These are phyloP conservation scores for Arbacia lixula DNA, from an alignment of 53 echinoderm and acorn worm genomes.

Conservation along the genomic window DNA sequence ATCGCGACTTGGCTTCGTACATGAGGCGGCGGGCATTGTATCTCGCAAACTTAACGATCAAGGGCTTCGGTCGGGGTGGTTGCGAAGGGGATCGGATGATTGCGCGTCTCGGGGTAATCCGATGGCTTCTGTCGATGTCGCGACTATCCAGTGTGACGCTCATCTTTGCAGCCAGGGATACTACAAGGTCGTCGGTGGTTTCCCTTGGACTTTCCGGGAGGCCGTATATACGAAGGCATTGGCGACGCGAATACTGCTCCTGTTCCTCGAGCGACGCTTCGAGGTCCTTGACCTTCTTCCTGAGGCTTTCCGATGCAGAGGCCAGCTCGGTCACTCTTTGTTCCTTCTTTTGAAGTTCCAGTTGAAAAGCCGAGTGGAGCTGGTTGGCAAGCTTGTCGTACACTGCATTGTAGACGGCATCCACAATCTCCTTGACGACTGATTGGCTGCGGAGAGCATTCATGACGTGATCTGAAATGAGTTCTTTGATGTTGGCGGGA, in stretches of 20 bases:
- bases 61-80: background rate
- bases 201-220: slow-evolving; percentile 19
- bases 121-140: slow-evolving; percentile 4
- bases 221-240: slow-evolving; percentile 8
- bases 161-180: background rate
- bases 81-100: background rate
- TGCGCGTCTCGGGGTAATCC: slow-evolving; percentile 1
- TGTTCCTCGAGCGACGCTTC: slow-evolving; percentile 1
- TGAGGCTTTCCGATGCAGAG: background rate
- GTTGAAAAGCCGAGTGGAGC: too few relatives aligned
- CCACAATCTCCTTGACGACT: too few relatives aligned
- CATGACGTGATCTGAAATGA: too few relatives aligned
- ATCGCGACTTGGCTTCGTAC: slow-evolving; percentile 1
- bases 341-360: too few relatives aligned
- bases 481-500: too few relatives aligned
- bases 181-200: slow-evolving; percentile 4
- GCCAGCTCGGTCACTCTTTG: too few relatives aligned
- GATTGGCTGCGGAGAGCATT: too few relatives aligned
- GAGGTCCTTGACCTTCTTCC: background rate
- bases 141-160: background rate
- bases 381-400: too few relatives aligned
- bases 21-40: background rate
- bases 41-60: background rate
- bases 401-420: too few relatives aligned
- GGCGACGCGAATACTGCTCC: slow-evolving; percentile 16